Evolutionary conservation across 2,113 vertebrate genomes (phyloP).

Genomic region (Thunnus maccoyii): DNA sequence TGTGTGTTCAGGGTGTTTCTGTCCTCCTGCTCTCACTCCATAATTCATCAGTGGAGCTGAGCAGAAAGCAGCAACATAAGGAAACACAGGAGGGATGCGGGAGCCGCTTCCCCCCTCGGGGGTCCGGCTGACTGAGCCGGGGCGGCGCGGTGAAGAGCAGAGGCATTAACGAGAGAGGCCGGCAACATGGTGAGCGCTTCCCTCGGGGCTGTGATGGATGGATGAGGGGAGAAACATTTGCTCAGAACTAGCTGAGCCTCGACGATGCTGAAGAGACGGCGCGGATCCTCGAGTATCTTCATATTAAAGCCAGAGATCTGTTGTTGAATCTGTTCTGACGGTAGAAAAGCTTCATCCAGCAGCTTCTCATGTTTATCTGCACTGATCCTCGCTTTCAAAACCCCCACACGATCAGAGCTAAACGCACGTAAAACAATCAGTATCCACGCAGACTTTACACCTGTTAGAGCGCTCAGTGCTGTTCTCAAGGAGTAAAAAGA

Average conservation of each 20-base stretch:
- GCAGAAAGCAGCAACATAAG: slow-evolving; percentile 48
- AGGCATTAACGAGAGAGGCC: too few species aligned
- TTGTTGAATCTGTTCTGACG: too few species aligned
- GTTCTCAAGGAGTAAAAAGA: too few species aligned
- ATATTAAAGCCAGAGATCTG: too few species aligned
- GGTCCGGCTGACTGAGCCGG: background rate
- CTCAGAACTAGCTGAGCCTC: slow-evolving; percentile 9
- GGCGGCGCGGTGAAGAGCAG: background rate
- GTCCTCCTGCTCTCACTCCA: slow-evolving; percentile 33
- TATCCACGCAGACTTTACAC: too few species aligned
- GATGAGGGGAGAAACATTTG: slow-evolving; percentile 4
- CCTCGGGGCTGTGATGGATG: slow-evolving; percentile 62
- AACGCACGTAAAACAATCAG: too few species aligned
- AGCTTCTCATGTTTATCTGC: too few species aligned
- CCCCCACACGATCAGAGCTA: too few species aligned
- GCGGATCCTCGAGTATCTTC: too few species aligned
- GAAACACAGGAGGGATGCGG: slow-evolving; percentile 37
- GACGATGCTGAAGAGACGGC: background rate
- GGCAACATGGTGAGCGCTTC: background rate
- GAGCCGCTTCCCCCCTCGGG: slow-evolving; percentile 23
- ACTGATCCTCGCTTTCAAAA: too few species aligned
- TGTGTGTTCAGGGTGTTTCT: background rate
- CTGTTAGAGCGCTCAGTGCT: too few species aligned
- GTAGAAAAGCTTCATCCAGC: too few species aligned
- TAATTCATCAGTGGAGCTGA: slow-evolving; percentile 51